phyloP scores from a whole-genome alignment of 2,888 invertebrate species.

The Trichacis sp. region DNA sequence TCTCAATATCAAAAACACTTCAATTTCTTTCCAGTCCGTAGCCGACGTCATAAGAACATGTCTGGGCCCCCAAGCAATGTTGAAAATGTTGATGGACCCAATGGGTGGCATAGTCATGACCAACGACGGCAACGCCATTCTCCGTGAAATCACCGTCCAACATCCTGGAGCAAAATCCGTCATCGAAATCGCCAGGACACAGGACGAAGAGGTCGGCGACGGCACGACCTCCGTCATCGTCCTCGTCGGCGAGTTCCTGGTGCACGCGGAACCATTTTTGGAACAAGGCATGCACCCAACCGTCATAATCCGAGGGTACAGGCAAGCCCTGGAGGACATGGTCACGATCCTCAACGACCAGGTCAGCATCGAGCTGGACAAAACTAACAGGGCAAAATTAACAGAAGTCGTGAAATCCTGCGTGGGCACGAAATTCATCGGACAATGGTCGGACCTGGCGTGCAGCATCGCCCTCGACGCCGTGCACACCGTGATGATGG shows the following conservation, averaged over 20 bases:
- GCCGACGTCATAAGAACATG: constrained; percentile 99
- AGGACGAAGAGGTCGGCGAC: constrained; percentile 99
- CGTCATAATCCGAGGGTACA: constrained; percentile 93
- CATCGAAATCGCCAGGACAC: constrained; percentile 99
- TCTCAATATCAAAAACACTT: no score
- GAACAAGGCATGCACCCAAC: constrained; percentile 97
- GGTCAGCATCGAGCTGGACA: constrained; percentile 84
- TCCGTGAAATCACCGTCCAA: constrained; percentile 96
- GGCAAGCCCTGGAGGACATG: constrained; percentile 95
- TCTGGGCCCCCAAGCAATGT: constrained; percentile 98
- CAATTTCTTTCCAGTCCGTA: constrained; percentile 83
- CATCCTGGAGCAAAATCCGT: constrained; percentile 99
- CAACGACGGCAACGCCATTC: constrained; percentile 99
- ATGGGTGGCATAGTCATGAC: constrained; percentile 99
- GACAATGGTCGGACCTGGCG: constrained; percentile 95
- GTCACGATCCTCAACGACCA: constrained; percentile 84
- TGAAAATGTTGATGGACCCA: constrained; percentile 99
- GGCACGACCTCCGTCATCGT: constrained; percentile 99
- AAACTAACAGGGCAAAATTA: constrained; percentile 84
- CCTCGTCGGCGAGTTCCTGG: constrained; percentile 94
- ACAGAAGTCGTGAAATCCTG: constrained; percentile 92
- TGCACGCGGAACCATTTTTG: constrained; percentile 90
- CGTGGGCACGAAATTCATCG: constrained; percentile 97
- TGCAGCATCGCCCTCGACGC: constrained; percentile 96
- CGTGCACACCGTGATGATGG: constrained; percentile 89